A percentile compares a stretch with the other conserved stretches of the same genome.
Evolutionary conservation across 2,888 invertebrate genomes (phyloP).

Genomic region (Leucophora obtusa): DNA sequence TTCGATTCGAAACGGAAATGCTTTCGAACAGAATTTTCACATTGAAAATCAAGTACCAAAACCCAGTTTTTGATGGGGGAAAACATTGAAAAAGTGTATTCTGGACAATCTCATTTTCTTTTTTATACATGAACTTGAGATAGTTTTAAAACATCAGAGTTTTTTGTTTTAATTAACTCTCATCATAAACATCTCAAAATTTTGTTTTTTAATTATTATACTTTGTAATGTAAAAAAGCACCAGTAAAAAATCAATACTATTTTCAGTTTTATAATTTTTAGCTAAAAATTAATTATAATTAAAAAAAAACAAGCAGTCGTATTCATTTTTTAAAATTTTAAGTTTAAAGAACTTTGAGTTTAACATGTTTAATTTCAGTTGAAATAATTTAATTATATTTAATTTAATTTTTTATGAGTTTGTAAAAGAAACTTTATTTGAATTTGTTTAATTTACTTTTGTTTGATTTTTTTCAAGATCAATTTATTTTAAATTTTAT

Average conservation of each 20-base stretch:
- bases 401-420: conserved; percentile 5
- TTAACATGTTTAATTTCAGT: not conserved
- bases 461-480: not conserved
- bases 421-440: conserved; percentile 5
- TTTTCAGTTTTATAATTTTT: conserved; percentile 65
- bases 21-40: no score
- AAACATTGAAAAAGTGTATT: no score
- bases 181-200: conserved; percentile 48
- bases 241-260: conserved; percentile 49
- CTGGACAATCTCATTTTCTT: no score
- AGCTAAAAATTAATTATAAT: conserved; percentile 61
- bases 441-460: conserved; percentile 20
- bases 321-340: conserved; percentile 48
- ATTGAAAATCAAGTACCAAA: no score
- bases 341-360: not conserved
- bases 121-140: no score
- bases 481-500: conserved; percentile 5
- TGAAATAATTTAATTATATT: not conserved
- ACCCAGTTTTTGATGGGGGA: no score
- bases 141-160: not conserved
- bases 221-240: conserved; percentile 56
- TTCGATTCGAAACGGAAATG: no score
- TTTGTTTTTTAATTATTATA: conserved; percentile 45
- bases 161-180: conserved; percentile 19
- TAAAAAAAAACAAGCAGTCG: conserved; percentile 49